Evolutionary conservation across 2,888 invertebrate species (phyloP).

Genomic region (Polyommatus iphigenia): DNA sequence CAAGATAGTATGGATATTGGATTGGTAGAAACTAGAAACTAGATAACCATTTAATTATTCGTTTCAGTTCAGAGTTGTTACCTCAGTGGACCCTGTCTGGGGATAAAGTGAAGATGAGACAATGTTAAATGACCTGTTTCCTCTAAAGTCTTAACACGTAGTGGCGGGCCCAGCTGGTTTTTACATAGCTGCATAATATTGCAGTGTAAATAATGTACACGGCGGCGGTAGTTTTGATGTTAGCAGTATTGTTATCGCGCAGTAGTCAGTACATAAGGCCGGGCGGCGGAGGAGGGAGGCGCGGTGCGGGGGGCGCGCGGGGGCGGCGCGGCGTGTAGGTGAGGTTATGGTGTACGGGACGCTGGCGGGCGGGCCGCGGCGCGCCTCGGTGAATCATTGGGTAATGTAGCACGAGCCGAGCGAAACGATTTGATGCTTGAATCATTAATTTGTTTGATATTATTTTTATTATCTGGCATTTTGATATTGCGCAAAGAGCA

Average conservation of each 20-base stretch:
- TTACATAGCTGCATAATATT: slow-evolving; percentile 19
- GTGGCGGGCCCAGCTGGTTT: slow-evolving; percentile 9
- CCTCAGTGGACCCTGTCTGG: background rate
- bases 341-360: slow-evolving; percentile 52
- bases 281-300: slow-evolving; percentile 50
- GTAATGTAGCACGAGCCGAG: slow-evolving; percentile 52
- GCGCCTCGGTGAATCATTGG: slow-evolving; percentile 74
- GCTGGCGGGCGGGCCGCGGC: slow-evolving; percentile 52
- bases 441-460: background rate
- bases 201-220: slow-evolving; percentile 6
- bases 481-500: background rate
- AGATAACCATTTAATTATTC: too few species aligned
- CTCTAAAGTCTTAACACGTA: background rate
- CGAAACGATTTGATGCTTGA: slow-evolving; percentile 52
- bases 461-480: background rate
- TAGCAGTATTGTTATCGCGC: slow-evolving; percentile 14
- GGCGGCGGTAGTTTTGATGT: slow-evolving; percentile 11
- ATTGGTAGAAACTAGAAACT: too few species aligned
- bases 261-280: slow-evolving; percentile 12
- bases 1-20: too few species aligned
- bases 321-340: slow-evolving; percentile 34
- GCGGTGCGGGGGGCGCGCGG: slow-evolving; percentile 46
- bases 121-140: slow-evolving; percentile 3
- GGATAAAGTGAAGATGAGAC: background rate
- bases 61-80: background rate